Conservation (phyloP, 2,113 vertebrate genomes). For the Phalacrocorax carbo region DNA sequence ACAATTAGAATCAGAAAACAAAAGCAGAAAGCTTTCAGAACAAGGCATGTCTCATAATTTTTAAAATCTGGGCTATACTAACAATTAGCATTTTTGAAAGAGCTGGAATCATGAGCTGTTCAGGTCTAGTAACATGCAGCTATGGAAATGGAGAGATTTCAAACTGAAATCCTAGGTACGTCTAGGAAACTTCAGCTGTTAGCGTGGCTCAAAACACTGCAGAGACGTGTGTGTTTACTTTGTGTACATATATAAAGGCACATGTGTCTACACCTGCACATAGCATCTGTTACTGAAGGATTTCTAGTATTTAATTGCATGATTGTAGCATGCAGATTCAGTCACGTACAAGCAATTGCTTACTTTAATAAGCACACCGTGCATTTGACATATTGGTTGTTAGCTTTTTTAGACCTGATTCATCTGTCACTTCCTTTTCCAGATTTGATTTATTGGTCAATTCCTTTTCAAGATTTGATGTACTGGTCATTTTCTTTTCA, state of each 20-base stretch:
- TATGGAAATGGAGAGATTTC: background rate
- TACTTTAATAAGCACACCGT: slow-evolving; percentile 51
- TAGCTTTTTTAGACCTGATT: slow-evolving; percentile 73
- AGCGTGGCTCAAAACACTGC: background rate
- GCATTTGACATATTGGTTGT: slow-evolving; percentile 43
- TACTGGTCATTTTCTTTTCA: slow-evolving; percentile 73
- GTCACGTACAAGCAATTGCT: background rate
- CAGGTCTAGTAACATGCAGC: background rate
- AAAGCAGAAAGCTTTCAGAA: slow-evolving; percentile 14
- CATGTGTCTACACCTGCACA: background rate
- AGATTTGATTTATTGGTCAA: slow-evolving; percentile 74
- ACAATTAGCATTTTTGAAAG: background rate
- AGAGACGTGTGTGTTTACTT: background rate
- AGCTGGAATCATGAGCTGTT: background rate
- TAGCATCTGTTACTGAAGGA: background rate
- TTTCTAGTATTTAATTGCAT: background rate
- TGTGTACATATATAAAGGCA: background rate
- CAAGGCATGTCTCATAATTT: background rate
- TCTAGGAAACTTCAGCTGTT: background rate
- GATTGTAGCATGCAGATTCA: background rate
- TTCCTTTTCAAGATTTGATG: slow-evolving; percentile 72
- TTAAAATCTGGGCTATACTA: background rate
- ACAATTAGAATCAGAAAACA: slow-evolving; percentile 19
- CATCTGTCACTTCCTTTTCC: slow-evolving; percentile 65
- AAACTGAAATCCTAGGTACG: background rate